Evolutionary conservation across 1,140 invertebrate genomes (phyloP), one percentile per base, ranked within the genome.

Genomic region (Drosophila guanche): DNA sequence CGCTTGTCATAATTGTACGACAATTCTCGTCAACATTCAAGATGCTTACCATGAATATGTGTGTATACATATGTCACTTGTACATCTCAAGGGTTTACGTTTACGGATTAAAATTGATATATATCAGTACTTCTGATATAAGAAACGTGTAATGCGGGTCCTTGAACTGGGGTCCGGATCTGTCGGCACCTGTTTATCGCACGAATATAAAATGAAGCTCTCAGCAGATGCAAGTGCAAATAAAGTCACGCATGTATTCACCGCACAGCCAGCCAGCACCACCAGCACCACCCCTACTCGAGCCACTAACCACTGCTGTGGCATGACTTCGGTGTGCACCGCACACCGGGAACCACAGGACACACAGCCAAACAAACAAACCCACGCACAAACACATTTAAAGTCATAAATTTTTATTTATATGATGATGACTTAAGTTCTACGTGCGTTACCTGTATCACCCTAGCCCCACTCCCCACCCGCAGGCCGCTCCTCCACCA

Each of bases 361-460:
- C 45, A 45, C 43, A 50, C 14, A 22, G 46, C 47, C 66, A 56
- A 40, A 72, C 68, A 65, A 50, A 65, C 33, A 46, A 27, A 67
- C 29, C 12, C 47, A 51, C 40, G 43, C 54, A 57, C 60, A 54
- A 40, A 54, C 72, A 48, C 77, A 79, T 84, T 84, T 84, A 76
- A 84, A 84, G 72, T 69, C 83, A 86, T 86, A 86, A 66, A 86
- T 86, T 86, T 86, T 83, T 86, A 86, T 86, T 86, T 86, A 73
- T 86, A 81, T 83, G 83, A 88, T 86, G 81, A 86, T 86, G 83
- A 88, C 83, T 86, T 86, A 81, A 86, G 83, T 83, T 88, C 78
- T 81, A 78, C 81, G 83, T 78, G 81, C 81, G 83, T 88, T 75
- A 75, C 74, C 42, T 67, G 29, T 50, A 25, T 48, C 72, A 76